Evolutionary conservation across 2,888 invertebrate species (phyloP).

Genomic region (Metellina segmentata): DNA sequence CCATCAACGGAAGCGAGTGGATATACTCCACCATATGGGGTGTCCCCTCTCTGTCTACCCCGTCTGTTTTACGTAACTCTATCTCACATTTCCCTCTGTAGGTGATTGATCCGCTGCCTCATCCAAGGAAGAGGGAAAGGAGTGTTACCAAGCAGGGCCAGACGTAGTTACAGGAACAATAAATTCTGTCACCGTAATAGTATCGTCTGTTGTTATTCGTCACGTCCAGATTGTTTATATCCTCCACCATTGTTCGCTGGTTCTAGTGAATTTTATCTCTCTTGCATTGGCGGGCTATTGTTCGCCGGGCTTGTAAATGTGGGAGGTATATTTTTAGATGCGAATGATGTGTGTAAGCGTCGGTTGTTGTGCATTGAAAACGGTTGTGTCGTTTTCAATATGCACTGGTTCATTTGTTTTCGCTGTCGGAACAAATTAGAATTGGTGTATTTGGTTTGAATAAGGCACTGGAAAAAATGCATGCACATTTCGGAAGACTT

Average conservation of each 20-base stretch:
- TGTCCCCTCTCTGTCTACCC: background rate
- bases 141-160: background rate
- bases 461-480: background rate
- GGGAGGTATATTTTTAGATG: background rate
- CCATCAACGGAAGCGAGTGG: conserved; percentile 31
- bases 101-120: background rate
- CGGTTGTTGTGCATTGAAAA: background rate
- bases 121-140: background rate
- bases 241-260: background rate
- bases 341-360: background rate
- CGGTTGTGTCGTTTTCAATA: background rate
- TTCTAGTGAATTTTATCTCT: background rate
- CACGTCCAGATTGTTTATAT: background rate
- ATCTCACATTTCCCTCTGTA: background rate
- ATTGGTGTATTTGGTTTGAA: too few relatives aligned
- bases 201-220: background rate
- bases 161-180: background rate
- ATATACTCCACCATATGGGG: conserved; percentile 10
- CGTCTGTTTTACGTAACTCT: background rate
- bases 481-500: background rate
- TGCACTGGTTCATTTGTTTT: too few relatives aligned
- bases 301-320: background rate
- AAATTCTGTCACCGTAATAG: background rate
- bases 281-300: background rate
- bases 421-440: too few relatives aligned